Evolutionary conservation across 35 echinoderm and acorn worm species (phyloP), one percentile per base, ranked within the genome.

Genomic region (Hemicentrotus pulcherrimus): DNA sequence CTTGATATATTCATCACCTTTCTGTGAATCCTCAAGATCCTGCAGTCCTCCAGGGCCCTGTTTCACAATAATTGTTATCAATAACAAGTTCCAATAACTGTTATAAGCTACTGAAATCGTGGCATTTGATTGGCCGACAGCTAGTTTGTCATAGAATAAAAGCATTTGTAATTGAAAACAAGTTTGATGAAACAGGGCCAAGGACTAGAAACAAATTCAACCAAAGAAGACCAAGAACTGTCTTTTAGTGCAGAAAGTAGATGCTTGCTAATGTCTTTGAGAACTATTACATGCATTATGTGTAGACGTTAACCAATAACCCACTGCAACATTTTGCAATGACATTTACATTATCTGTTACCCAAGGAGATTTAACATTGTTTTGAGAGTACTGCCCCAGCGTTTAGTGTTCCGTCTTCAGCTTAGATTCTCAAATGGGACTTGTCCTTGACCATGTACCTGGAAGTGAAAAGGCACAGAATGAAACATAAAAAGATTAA

Each of bases 361-460:
- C 65, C 65, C 19, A 22, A 6, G 24, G 19, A 78, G 5, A 4
- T 22, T 78, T n/a, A 78, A 78, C 5, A n/a, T 78, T 22, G 6
- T n/a, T 28, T 78, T 78, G 6, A 28, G 65, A 78, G 19, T 78
- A 78, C 65, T 78, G 65, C 22, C 65, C 65, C 18, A 78, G 28
- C 28, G 19, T 6, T 8, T 8, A 90, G 14, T 10, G 32, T 32
- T 47, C 32, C n/a, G 19, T 90, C 88, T 18, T 30, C 32, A 90
- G 46, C 61, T 92, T 97, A 98, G 91, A 98, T 97, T 94, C 97
- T 92, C 0, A 98, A 95, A 94, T 98, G 94, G 14, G 96, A 35
- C 91, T 98, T 98, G 91, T 97, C 65, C 65, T 98, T 98, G 65
- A 98, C 91, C 97, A 98, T 97, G 95, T 98, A 98, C 95, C 97